Conservation (phyloP, 2,888 invertebrate genomes). For the Dasypogon diadema region DNA sequence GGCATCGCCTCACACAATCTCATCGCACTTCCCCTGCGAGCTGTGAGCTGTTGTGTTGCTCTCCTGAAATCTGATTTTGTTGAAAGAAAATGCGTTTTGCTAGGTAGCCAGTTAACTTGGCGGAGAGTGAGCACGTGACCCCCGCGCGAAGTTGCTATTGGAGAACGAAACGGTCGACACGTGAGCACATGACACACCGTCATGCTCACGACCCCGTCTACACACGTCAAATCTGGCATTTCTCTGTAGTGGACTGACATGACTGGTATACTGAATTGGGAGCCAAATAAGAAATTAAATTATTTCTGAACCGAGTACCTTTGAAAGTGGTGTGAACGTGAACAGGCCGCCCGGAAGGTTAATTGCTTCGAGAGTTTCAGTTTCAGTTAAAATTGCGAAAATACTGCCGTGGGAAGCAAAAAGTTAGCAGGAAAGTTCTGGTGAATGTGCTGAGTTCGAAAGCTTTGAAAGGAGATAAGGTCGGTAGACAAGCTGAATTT, state of each 20-base stretch:
- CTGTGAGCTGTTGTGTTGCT: too few species aligned
- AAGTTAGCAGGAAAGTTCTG: background rate
- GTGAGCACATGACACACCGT: constrained; percentile 43
- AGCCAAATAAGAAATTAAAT: constrained; percentile 32
- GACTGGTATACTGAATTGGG: constrained; percentile 19
- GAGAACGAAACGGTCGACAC: constrained; percentile 14
- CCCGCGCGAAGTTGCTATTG: background rate
- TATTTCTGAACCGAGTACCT: background rate
- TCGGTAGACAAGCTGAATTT: constrained; percentile 3
- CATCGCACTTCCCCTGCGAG: too few species aligned
- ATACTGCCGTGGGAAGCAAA: too few species aligned
- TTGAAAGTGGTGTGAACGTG: too few species aligned
- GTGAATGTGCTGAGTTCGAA: constrained; percentile 31
- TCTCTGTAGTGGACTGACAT: constrained; percentile 31
- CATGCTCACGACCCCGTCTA: constrained; percentile 1
- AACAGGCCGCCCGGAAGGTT: too few species aligned
- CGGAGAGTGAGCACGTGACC: too few species aligned
- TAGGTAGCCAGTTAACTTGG: too few species aligned
- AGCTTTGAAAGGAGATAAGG: constrained; percentile 17
- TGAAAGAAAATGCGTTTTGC: too few species aligned
- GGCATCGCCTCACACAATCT: too few species aligned
- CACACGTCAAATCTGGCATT: constrained; percentile 24
- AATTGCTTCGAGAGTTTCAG: too few species aligned
- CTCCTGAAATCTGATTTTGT: too few species aligned
- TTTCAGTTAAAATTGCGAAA: too few species aligned